phyloP scores from a whole-genome alignment of 2,888 invertebrate genomes.

The Leptinotarsa haldemani region DNA sequence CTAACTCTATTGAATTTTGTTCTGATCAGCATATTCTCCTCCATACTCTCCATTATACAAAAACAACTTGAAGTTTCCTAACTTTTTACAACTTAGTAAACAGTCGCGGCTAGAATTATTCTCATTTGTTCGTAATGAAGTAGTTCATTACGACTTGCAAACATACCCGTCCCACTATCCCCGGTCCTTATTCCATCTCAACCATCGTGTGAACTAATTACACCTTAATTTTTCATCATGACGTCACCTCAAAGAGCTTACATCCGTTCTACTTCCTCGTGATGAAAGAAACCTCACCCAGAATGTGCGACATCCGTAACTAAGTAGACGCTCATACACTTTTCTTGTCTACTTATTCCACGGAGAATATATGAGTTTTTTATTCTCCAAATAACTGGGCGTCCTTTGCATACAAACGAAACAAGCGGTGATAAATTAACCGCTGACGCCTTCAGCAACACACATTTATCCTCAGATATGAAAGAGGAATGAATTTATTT shows the following conservation, averaged over 20 bases:
- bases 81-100: too few species aligned
- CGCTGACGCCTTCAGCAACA: slow-evolving; percentile 17
- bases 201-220: slow-evolving; percentile 50
- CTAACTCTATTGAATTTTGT: too few species aligned
- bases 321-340: slow-evolving; percentile 53
- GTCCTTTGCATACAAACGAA: slow-evolving; percentile 53
- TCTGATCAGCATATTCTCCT: too few species aligned
- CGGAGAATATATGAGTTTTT: slow-evolving; percentile 51
- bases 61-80: too few species aligned
- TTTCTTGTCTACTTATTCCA: slow-evolving; percentile 54
- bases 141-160: too few species aligned
- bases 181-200: neutral
- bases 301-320: slow-evolving; percentile 53
- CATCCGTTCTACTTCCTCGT: slow-evolving; percentile 48
- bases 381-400: slow-evolving; percentile 53
- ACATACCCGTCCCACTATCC: too few species aligned
- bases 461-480: slow-evolving; percentile 11
- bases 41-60: too few species aligned
- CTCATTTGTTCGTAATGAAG: too few species aligned
- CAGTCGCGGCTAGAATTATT: too few species aligned
- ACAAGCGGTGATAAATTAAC: slow-evolving; percentile 49
- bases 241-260: slow-evolving; percentile 45
- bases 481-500: slow-evolving; percentile 3
- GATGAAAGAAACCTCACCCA: slow-evolving; percentile 47
- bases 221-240: slow-evolving; percentile 39